A percentile compares a stretch with the other conserved stretches of the same genome.
These are phyloP conservation scores for Chiroxiphia lanceolata DNA, from an alignment of 2,797 vertebrate genomes.

Conservation along the genomic window DNA sequence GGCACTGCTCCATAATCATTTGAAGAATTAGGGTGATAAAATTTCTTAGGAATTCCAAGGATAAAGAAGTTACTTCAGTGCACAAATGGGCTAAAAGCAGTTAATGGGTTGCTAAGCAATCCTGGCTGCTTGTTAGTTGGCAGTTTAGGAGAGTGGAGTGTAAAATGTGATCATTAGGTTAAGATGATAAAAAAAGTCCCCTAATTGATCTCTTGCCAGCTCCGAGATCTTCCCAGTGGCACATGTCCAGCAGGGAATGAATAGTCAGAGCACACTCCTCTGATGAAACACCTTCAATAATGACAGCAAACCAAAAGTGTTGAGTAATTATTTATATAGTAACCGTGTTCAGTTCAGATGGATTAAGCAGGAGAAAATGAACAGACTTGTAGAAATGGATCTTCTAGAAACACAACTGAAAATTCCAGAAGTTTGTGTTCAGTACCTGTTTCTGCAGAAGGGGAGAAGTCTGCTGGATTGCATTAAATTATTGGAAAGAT, in stretches of 20 bases:
- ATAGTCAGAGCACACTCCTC: background rate
- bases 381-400: background rate
- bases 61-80: background rate
- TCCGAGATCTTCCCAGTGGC: background rate
- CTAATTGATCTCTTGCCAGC: background rate
- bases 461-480: background rate
- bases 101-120: slow-evolving; percentile 29
- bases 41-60: background rate
- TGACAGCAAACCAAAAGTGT: background rate
- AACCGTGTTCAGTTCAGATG: background rate
- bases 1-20: background rate
- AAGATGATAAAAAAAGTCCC: background rate
- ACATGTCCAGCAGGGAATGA: background rate
- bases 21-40: background rate
- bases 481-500: background rate
- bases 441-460: background rate
- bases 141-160: background rate
- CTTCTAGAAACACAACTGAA: background rate
- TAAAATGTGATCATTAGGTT: background rate
- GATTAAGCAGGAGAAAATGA: background rate
- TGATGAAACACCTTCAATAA: background rate
- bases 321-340: background rate
- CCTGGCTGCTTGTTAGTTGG: background rate
- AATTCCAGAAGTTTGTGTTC: background rate
- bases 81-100: background rate